Evolutionary conservation across 2,797 vertebrate species (phyloP), one percentile per base, ranked within the genome.

Genomic region (Liparis tanakae): DNA sequence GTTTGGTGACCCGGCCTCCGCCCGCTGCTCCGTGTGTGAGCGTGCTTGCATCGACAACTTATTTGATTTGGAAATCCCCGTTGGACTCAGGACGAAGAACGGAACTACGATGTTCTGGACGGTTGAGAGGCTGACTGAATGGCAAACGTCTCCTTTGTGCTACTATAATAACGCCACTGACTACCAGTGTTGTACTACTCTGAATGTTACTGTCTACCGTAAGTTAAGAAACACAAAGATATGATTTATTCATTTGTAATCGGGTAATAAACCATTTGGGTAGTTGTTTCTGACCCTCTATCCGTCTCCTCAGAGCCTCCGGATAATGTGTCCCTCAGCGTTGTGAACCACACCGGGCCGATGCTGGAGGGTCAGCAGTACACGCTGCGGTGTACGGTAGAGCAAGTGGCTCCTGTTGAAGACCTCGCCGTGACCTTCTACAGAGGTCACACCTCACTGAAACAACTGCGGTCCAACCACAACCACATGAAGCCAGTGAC

Each of bases 241-340:
- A 53, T 62, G 33, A 12, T 64, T 20, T 10, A 20, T 36, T 2
- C 18, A 20, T 15, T 36, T 22, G 1, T 50, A 9, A 39, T 39
- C 5, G 1, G 36, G 55, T 36, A 33, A 57, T 36, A 56, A 18
- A 62, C 17, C 59, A 18, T 8, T 30, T 15, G 1, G 7, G 30
- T 6, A 6, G 13, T 18, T 17, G 7, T 13, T 25, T 18, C 22
- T 54, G 4, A 54, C 6, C 39, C 18, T 22, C 10, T 71, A 5
- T 61, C 14, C 34, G 51, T 51, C 70, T 76, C 64, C 69, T 77
- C 78, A 90, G 92, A 91, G 65, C 87, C 74, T 83, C 91, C 92
- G 55, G 50, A 80, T 5, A 51, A 7, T 0, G 91, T 92, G 39
- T 80, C 83, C 72, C n/a, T 92, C 67, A 74, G 15, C 54, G 51